Conservation (phyloP, 2,888 invertebrate species). For the Scaptodrosophila latifasciaeformis region DNA sequence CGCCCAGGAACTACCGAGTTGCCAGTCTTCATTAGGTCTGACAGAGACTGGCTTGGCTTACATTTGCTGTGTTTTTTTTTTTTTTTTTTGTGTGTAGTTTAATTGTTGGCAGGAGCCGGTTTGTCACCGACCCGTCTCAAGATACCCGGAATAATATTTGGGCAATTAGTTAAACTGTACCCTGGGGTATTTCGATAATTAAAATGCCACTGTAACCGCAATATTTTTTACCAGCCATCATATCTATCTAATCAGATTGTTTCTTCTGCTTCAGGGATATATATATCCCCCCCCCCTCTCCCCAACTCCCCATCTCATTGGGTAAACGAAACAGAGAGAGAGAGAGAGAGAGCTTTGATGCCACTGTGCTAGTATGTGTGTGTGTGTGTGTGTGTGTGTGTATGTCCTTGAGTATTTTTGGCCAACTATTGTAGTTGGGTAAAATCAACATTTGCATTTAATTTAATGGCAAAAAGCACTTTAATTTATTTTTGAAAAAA, state of each 20-base stretch:
- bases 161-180: constrained; percentile 63
- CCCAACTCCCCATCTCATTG: background rate
- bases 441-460: constrained; percentile 65
- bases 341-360: background rate
- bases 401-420: constrained; percentile 15
- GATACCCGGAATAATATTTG: constrained; percentile 10
- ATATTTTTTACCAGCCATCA: constrained; percentile 47
- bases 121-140: background rate
- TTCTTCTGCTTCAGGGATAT: constrained; percentile 25
- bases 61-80: too few relatives aligned
- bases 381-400: too few relatives aligned
- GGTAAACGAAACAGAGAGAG: background rate
- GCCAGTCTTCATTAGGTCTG: too few relatives aligned
- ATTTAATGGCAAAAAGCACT: constrained; percentile 65
- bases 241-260: constrained; percentile 60
- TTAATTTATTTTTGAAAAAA: constrained; percentile 63
- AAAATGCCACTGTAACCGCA: constrained; percentile 62
- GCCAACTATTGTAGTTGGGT: constrained; percentile 3
- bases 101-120: background rate
- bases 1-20: too few relatives aligned
- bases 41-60: too few relatives aligned
- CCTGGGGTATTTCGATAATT: constrained; percentile 62
- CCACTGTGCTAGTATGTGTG: too few relatives aligned
- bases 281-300: background rate
- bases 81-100: too few relatives aligned